Evolutionary conservation across 2,797 vertebrate species (phyloP), one percentile per base, ranked within the genome.

Genomic region (Aldrovandia affinis): DNA sequence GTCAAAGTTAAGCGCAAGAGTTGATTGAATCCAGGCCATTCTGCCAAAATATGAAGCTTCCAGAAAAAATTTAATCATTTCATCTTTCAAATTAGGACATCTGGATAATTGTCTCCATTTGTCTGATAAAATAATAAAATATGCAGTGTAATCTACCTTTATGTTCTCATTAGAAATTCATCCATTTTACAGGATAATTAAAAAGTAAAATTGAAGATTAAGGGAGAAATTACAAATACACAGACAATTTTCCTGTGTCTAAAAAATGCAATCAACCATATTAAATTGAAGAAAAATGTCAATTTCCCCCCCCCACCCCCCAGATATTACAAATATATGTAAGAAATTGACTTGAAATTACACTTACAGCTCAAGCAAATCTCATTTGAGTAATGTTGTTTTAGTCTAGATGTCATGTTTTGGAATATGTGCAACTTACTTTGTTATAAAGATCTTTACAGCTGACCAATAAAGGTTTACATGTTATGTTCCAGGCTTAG

Each of bases 101-200:
- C 85, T 63, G 82, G 85, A 87, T 88, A 81, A 89, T 88, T 82
- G 81, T 84, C 86, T 86, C 85, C 88, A 89, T 90, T 88, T 88
- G 85, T 86, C 81, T 90, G 84, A 87, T 89, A 86, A 89, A 88
- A 83, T 88, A 83, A 89, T 86, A 83, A 88, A 88, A 89, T 89
- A 86, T 90, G 83, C 79, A 84, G 61, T 81, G 73, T 86, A 86
- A 88, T 89, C 61, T 86, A 88, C 87, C 87, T 87, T 82, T 86
- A 86, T 81, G 81, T 86, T 86, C 85, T 87, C 85, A 90, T 89
- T 89, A 85, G 81, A 85, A 89, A 89, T 83, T 81, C 86, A 86
- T 83, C 75, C 78, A 77, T 86, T 89, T 88, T 63, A 65, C 80
- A 84, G 83, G 87, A 86, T 88, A 87, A 85, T 73, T 39, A 52